Base-by-base conservation (phyloP, 2,797 vertebrate species). In the Pipistrellus nathusii region DNA sequence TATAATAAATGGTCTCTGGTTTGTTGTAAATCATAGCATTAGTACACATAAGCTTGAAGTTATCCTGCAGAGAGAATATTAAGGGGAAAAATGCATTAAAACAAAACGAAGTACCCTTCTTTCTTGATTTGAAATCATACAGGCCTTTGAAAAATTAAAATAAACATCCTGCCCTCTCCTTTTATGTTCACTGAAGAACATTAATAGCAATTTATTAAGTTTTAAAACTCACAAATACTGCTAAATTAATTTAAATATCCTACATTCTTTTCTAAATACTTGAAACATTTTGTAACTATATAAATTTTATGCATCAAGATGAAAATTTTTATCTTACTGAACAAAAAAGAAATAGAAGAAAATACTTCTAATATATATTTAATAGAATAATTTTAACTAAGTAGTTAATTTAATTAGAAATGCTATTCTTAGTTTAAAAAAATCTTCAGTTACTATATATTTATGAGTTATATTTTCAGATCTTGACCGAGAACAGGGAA, bases 21-120 rank as follows among this genome's bases (percentile, higher is more conserved):
- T 99, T 99, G 98, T 99, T 99, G 98, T 99, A 99, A 97, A 98
- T 98, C 99, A 99, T 99, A 51, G 99, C 99, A n/a, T 99, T 99
- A 95, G 99, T 99, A 96, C 99, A 99, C 99, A 99, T 99, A 30
- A 99, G 97, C 96, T 97, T 99, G 98, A 99, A 99, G 98, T 99
- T 99, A 86, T 98, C 98, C 99, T 99, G 98, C 59, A 93, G 0
- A 91, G 94, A 92, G n/a, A 97, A 93, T 27, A 94, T 82, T 30
- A 94, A 91, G 57, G n/a, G 46, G 41, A 48, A 78, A 93, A 83
- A 87, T 10, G 10, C 8, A 53, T 96, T 93, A 90, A 73, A 89
- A 93, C 64, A 73, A 91, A 89, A 81, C 23, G 35, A 84, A 38
- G 38, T 51, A 9, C 32, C 38, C 10, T 78, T 15, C 18, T 23